Base-by-base conservation (phyloP, 2,888 invertebrate genomes). In the Megastigmus dorsalis region DNA sequence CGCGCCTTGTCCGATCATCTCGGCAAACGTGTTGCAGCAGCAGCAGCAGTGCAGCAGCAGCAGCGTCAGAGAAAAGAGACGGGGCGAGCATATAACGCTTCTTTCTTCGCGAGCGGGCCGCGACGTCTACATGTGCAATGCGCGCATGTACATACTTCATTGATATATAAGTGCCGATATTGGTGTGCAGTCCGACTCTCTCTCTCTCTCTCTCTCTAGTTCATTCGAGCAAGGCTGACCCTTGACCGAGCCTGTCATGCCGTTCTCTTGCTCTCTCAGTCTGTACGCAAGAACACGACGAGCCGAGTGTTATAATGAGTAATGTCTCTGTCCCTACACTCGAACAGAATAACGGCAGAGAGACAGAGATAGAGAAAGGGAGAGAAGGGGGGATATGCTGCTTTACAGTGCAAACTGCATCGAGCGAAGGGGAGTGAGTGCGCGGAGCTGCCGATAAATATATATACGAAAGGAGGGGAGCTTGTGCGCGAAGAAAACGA, bases 291-390 rank as follows among this genome's bases (percentile, higher is more conserved):
- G 79, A 80, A 77, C 76, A 76, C 77, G 80, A 80, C 79, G 79
- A 45, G 48, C 36, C 75, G 67, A 83, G 84, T 82, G 84, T 83
- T 82, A 83, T 82, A 83, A 84, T 84, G 84, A 85, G 80, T 83
- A 80, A 84, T 83, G 81, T 69, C 72, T 70, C 70, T 69, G 75
- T 70, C 48, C n/a, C 15, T 45, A 18, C 13, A 15, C 26, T 59
- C 52, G 48, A 59, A 18, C 33, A 9, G 54, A 18, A 28, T 9
- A 45, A 20, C n/a, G n/a, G n/a, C 33, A 9, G 54, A 18, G 38
- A 9, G 54, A 20, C n/a, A n/a, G n/a, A n/a, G n/a, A n/a, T n/a
- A n/a, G n/a, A n/a, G n/a, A n/a, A n/a, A n/a, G n/a, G n/a, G n/a
- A n/a, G n/a, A n/a, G n/a, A n/a, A n/a, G n/a, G n/a, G n/a, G n/a